Evolutionary conservation across 2,888 invertebrate genomes (phyloP).

Genomic region (Candidula unifasciata): DNA sequence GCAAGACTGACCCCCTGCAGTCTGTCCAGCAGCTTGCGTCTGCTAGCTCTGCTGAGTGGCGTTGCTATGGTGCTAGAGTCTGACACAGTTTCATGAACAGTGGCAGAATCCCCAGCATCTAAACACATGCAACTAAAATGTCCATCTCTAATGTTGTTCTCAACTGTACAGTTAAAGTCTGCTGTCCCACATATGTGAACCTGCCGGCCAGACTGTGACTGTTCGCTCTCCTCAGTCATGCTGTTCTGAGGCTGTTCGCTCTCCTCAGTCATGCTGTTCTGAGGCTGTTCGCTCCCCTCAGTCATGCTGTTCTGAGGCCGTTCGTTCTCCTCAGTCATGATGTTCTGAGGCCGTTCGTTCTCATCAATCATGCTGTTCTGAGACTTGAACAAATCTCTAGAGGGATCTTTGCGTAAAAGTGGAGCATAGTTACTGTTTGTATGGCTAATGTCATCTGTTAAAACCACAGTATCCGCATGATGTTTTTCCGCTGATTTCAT

Average conservation of each 20-base stretch:
- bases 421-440: not conserved
- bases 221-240: too few relatives aligned
- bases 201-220: too few relatives aligned
- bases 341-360: not conserved
- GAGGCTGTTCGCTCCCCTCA: not conserved
- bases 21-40: conserved; percentile 7
- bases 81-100: not conserved
- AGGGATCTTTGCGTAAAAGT: conserved; percentile 34
- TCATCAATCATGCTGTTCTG: not conserved
- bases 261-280: not conserved
- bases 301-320: not conserved
- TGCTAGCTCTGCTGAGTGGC: not conserved
- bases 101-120: not conserved
- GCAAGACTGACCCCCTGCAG: conserved; percentile 33
- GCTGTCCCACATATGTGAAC: too few relatives aligned
- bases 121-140: not conserved
- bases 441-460: not conserved
- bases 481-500: not conserved
- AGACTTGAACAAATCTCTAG: conserved; percentile 40
- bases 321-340: not conserved
- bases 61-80: not conserved
- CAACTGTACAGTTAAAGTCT: too few relatives aligned
- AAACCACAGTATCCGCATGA: not conserved
- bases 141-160: not conserved
- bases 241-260: not conserved